Evolutionary conservation across 2,797 vertebrate genomes (phyloP), one percentile per base, ranked within the genome.

Genomic region (Dermochelys coriacea): DNA sequence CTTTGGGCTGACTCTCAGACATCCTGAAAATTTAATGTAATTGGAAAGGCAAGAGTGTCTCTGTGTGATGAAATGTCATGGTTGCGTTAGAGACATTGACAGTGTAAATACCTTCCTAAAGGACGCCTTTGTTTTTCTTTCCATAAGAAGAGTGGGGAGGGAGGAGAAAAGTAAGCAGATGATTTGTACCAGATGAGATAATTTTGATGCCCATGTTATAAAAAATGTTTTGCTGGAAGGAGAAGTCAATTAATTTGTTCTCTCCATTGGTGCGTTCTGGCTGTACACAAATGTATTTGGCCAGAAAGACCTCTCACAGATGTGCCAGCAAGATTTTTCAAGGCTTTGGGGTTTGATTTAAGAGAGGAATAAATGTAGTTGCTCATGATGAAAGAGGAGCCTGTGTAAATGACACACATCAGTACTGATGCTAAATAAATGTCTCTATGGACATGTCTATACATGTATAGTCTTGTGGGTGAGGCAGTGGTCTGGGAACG

Each of bases 1-100:
- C 91, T 89, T 89, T 5, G 91, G 94, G 95, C 92, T 93, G 80
- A 5, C 96, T 96, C 88, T 0, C 47, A 96, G 96, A 84, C 80
- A 84, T 82, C 47, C 9, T 94, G 96, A 92, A 95, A 94, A 89
- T 93, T 80, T 91, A 78, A 93, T 82, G 89, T 1, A 77, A 2
- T 23, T 34, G 87, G 94, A 59, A 90, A 95, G 86, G 93, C 77
- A 10, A 92, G 89, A 41, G 84, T 5, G 87, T 55, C 7, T 77
- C 86, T 55, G 55, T 0, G 15, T 3, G 41, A 50, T 85, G 92
- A 94, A 96, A 95, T 84, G 96, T 84, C 91, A 91, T 0, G 2
- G 21, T 5, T 1, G 54, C 23, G 2, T 86, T 1, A 55, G 90
- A 34, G 87, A 87, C 84, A 31, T 1, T 0, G 41, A 68, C 45